A percentile compares a stretch with the other conserved stretches of the same genome.
Evolutionary conservation across 1,140 invertebrate species (phyloP).

Genomic region (Drosophila murphyi): DNA sequence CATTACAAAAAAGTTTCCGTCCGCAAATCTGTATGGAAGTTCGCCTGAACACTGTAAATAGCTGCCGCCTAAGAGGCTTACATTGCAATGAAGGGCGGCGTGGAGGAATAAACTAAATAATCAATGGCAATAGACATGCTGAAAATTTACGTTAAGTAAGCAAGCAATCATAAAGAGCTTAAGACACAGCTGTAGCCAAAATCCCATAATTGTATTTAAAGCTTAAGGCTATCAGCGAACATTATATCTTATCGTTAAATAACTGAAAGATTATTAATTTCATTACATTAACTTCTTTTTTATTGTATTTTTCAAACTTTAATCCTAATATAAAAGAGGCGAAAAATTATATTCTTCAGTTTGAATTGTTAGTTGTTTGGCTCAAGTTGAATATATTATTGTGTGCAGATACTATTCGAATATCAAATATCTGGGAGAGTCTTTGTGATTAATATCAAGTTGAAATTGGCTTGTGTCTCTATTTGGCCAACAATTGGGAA

Average conservation of each 20-base stretch:
- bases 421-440: conserved; percentile 5
- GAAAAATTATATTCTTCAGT: not conserved
- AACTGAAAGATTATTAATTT: not conserved
- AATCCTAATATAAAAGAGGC: too few species aligned
- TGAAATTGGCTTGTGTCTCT: conserved; percentile 2
- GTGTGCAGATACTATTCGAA: not conserved
- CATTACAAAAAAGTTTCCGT: not conserved
- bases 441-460: not conserved
- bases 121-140: too few species aligned
- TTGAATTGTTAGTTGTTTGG: not conserved
- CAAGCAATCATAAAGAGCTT: not conserved
- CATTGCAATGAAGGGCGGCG: not conserved
- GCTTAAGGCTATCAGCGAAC: not conserved
- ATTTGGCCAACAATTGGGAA: conserved; percentile 24
- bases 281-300: too few species aligned
- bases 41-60: not conserved
- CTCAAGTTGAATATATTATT: not conserved
- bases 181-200: not conserved
- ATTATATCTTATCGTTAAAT: not conserved
- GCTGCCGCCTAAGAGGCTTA: not conserved
- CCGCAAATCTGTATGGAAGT: not conserved
- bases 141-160: not conserved
- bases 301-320: not conserved
- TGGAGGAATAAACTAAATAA: not conserved
- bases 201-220: not conserved